These are phyloP conservation scores for Channa argus DNA, from an alignment of 2,113 vertebrate genomes.

Conservation along the genomic window DNA sequence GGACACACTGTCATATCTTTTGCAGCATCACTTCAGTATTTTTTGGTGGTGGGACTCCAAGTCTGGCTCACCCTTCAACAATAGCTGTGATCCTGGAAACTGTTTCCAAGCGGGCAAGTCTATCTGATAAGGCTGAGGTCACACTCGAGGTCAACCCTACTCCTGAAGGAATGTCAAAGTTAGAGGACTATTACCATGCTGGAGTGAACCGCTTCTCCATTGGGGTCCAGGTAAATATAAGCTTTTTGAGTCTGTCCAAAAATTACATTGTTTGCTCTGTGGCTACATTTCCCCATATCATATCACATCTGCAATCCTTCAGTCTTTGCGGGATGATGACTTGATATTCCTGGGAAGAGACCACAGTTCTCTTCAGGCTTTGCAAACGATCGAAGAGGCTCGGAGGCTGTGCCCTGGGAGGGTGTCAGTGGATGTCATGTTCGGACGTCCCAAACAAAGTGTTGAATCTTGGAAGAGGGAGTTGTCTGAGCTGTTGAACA, in stretches of 20 bases:
- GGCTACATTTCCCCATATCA: not conserved
- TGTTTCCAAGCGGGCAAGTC: constrained; percentile 62
- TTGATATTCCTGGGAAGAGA: constrained; percentile 89
- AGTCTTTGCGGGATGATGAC: constrained; percentile 87
- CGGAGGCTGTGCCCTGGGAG: constrained; percentile 84
- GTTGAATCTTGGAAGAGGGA: constrained; percentile 81
- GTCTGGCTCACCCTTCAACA: constrained; percentile 87
- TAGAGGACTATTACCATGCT: constrained; percentile 81
- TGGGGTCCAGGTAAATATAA: constrained; percentile 88
- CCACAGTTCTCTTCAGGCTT: constrained; percentile 84
- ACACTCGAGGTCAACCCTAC: constrained; percentile 93
- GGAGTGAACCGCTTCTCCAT: constrained; percentile 93
- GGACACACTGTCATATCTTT: not conserved
- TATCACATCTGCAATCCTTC: not conserved
- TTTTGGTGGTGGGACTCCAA: constrained; percentile 94
- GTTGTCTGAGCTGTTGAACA: constrained; percentile 79
- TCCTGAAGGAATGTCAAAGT: constrained; percentile 69
- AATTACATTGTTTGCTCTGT: not conserved
- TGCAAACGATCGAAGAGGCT: constrained; percentile 83
- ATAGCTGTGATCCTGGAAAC: constrained; percentile 85
- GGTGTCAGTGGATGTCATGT: constrained; percentile 91
- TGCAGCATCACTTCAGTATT: constrained; percentile 91
- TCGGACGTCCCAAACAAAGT: constrained; percentile 89
- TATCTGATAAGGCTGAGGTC: constrained; percentile 84
- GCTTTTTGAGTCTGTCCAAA: not conserved